phyloP scores from a whole-genome alignment of 2,888 invertebrate species.

The Spilosoma lubricipeda region DNA sequence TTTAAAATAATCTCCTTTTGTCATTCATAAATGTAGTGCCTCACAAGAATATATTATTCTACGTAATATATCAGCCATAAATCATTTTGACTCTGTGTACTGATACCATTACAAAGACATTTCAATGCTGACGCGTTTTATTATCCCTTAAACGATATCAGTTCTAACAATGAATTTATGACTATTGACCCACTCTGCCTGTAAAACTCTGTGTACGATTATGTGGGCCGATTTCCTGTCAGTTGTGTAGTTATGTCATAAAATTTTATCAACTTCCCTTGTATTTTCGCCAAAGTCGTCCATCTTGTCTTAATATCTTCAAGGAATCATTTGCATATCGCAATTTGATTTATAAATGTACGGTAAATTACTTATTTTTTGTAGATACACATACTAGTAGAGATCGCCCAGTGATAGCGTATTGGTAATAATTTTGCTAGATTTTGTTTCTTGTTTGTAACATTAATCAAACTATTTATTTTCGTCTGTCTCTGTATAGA shows the following conservation, averaged over 20 bases:
- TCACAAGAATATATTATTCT: constrained; percentile 23
- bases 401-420: too few relatives aligned
- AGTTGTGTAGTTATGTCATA: not conserved
- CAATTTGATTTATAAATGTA: too few relatives aligned
- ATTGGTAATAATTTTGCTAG: too few relatives aligned
- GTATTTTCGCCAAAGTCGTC: not conserved
- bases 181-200: not conserved
- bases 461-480: too few relatives aligned
- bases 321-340: not conserved
- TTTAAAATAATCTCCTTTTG: constrained; percentile 41
- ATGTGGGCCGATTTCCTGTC: not conserved
- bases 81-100: constrained; percentile 18
- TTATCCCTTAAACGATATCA: not conserved
- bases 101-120: constrained; percentile 10
- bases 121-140: constrained; percentile 15
- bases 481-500: too few relatives aligned
- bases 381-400: too few relatives aligned
- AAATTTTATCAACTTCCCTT: not conserved
- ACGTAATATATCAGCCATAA: constrained; percentile 19
- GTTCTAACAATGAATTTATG: not conserved
- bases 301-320: not conserved
- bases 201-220: not conserved
- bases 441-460: too few relatives aligned
- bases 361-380: too few relatives aligned
- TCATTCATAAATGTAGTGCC: constrained; percentile 37